Base-by-base conservation (phyloP, 2,797 vertebrate genomes). In the Merluccius polli region DNA sequence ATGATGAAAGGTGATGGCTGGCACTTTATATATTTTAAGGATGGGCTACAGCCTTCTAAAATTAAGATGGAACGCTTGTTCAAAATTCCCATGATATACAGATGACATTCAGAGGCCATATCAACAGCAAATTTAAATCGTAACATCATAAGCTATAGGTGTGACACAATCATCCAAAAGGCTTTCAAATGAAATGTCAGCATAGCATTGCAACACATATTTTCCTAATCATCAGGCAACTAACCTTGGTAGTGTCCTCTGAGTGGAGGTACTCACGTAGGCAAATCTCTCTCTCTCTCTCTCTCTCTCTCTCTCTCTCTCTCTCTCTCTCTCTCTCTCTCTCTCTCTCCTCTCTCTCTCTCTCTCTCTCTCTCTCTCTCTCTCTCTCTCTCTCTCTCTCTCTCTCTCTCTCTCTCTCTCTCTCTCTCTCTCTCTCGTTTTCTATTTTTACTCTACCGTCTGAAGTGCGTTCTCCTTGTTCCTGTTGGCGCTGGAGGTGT, bases 361-460 rank as follows among this genome's bases (percentile, higher is more conserved):
- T 36, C 38, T 41, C 38, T 41, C 38, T 41, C 38, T 41, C 38
- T 41, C 38, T 41, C 38, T 41, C 38, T 41, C 38, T 41, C 38
- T 41, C 38, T 41, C 38, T 41, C 38, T 41, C 38, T 41, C 38
- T 41, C 38, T 36, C 38, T 41, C 38, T 41, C 38, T 41, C 38
- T 41, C 38, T 41, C 38, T 41, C 38, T 41, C 38, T 41, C 38
- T 41, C 41, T 73, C 41, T 52, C 27, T 24, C 38, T 41, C 38
- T 41, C 38, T 41, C 38, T 41, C 38, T 41, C 38, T 41, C 38
- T 41, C 38, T 41, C 35, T 31, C 38, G 36, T 7, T 38, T 38
- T n/a, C 7, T 59, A 4, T 59, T 27, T 65, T 2, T 70, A 3
- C 27, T 21, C 38, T 88, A 96, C 96, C 95, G 95, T 96, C 74